Evolutionary conservation across 2,113 vertebrate species (phyloP).

Genomic region (Pteropus alecto): DNA sequence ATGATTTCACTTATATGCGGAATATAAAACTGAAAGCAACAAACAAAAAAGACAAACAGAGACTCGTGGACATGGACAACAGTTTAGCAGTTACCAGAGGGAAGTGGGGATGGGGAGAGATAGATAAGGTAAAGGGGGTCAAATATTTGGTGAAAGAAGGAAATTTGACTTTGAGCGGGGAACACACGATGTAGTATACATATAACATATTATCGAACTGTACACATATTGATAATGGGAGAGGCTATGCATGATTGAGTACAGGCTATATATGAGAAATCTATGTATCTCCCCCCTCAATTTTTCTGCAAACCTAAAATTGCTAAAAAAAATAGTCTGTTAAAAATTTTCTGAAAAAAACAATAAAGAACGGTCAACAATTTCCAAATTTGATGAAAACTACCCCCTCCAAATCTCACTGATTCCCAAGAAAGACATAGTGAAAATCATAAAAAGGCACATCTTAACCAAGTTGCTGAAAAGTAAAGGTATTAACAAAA

Average conservation of each 20-base stretch:
- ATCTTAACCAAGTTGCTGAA: neutral
- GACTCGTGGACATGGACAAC: no score
- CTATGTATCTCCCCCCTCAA: neutral
- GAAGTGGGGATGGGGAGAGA: no score
- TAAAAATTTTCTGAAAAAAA: neutral
- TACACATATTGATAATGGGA: neutral
- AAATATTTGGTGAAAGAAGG: no score
- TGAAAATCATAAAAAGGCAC: neutral
- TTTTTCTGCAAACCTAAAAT: neutral
- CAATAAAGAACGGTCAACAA: neutral
- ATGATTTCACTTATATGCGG: no score
- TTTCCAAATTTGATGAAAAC: neutral
- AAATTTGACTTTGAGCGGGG: no score
- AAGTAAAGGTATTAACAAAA: neutral
- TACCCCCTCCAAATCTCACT: neutral
- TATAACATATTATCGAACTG: no score
- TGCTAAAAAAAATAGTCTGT: neutral
- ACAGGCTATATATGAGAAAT: neutral
- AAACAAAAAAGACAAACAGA: no score
- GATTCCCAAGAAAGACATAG: neutral
- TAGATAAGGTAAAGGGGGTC: no score
- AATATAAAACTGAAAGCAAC: no score
- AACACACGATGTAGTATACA: no score
- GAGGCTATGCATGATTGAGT: neutral
- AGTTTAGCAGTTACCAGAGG: no score